Conservation (phyloP, 2,888 invertebrate species). For the Eupithecia subumbrata region DNA sequence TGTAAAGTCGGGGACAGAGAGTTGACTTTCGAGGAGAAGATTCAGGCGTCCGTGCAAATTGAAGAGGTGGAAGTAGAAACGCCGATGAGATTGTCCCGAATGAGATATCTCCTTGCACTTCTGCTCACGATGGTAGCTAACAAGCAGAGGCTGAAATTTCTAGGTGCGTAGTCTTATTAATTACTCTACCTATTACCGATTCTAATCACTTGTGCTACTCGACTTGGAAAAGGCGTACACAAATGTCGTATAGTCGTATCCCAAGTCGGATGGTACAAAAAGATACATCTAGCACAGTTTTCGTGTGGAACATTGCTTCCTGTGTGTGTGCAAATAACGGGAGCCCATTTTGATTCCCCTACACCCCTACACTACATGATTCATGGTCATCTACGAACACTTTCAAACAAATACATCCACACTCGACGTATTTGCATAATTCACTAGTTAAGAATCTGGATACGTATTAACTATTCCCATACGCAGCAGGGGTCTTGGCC, state of each 20-base stretch:
- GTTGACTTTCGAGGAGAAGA: conserved; percentile 59
- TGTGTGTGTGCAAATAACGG: conserved; percentile 78
- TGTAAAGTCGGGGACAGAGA: conserved; percentile 69
- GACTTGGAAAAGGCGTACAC: neutral
- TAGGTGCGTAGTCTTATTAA: conserved; percentile 86
- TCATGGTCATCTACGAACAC: conserved; percentile 53
- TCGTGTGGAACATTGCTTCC: conserved; percentile 76
- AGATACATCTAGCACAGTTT: conserved; percentile 62
- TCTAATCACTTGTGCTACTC: conserved; percentile 36
- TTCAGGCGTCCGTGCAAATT: conserved; percentile 57
- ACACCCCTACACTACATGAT: conserved; percentile 44
- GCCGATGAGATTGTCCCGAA: conserved; percentile 87
- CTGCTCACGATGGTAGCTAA: conserved; percentile 92
- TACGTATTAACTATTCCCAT: neutral
- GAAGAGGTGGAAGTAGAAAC: conserved; percentile 75
- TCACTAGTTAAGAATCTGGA: neutral
- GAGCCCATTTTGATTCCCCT: conserved; percentile 50
- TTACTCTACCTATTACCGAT: conserved; percentile 61
- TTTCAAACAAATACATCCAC: neutral
- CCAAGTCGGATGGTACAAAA: conserved; percentile 6
- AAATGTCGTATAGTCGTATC: neutral
- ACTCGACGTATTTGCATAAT: neutral
- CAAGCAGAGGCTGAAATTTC: conserved; percentile 89
- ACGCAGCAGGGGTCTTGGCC: neutral
- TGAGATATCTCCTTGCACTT: conserved; percentile 91